These are phyloP conservation scores for Embiotoca jacksoni DNA, from an alignment of 2,113 vertebrate genomes.

Conservation along the genomic window DNA sequence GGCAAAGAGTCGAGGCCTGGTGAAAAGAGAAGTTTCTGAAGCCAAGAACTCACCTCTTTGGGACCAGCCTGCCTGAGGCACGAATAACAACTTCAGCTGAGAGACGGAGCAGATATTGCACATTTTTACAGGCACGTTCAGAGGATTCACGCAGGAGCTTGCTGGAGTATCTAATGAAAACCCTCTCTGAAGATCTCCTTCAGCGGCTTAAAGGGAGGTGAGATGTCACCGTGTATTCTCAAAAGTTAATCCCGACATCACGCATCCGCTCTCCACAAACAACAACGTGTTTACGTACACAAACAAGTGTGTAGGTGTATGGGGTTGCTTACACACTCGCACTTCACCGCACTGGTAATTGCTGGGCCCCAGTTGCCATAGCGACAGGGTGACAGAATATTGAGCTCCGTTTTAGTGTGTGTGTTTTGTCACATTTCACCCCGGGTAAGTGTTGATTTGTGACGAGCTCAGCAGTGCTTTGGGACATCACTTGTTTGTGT, in stretches of 20 bases:
- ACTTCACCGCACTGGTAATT: constrained; percentile 40
- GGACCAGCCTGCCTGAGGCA: background rate
- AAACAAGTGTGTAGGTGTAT: constrained; percentile 27
- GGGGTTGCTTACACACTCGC: constrained; percentile 28
- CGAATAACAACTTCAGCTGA: background rate
- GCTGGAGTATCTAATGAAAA: constrained; percentile 36
- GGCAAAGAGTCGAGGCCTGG: too few species aligned
- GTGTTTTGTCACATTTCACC: constrained; percentile 57
- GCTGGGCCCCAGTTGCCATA: constrained; percentile 71
- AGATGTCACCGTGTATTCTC: constrained; percentile 21
- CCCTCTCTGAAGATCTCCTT: constrained; percentile 19
- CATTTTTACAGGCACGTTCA: constrained; percentile 18
- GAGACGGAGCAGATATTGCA: constrained; percentile 28
- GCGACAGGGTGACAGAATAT: constrained; percentile 71
- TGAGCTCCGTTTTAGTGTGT: constrained; percentile 32
- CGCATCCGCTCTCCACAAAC: constrained; percentile 20
- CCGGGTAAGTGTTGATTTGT: constrained; percentile 62
- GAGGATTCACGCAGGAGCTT: constrained; percentile 40
- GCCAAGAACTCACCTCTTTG: background rate
- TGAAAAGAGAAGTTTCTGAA: too few species aligned
- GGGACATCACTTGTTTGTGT: constrained; percentile 14
- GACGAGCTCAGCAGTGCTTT: constrained; percentile 49
- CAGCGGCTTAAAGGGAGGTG: constrained; percentile 8
- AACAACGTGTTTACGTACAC: constrained; percentile 36
- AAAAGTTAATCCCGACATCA: constrained; percentile 47